Conservation (phyloP, 2,113 vertebrate species). For the Aldabrachelys gigantea region DNA sequence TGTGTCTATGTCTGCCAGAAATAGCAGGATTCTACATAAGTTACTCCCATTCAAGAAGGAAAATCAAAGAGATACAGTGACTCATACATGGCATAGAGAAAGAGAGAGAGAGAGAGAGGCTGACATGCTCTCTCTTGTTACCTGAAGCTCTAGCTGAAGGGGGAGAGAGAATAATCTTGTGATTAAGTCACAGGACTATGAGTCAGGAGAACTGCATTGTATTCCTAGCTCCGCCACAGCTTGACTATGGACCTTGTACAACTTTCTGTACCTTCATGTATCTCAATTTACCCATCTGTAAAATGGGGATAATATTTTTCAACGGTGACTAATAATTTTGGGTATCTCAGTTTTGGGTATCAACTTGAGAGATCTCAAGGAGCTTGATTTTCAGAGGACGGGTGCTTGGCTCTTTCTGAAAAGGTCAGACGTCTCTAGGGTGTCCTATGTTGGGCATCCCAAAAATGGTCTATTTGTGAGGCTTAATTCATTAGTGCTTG, state of each 20-base stretch:
- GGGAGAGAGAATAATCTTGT: constrained; percentile 67
- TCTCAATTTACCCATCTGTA: neutral
- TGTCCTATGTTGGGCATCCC: neutral
- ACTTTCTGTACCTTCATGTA: neutral
- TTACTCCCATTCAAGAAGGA: neutral
- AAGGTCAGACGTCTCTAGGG: neutral
- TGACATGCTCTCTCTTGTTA: constrained; percentile 1
- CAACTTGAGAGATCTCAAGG: neutral
- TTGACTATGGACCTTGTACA: neutral
- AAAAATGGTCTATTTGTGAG: constrained; percentile 25
- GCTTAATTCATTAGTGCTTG: constrained; percentile 62
- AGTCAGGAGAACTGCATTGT: accelerated
- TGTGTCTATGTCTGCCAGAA: neutral
- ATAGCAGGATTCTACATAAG: neutral
- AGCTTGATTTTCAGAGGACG: neutral
- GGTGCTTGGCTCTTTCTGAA: neutral
- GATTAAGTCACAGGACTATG: constrained; percentile 50
- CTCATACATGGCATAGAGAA: neutral
- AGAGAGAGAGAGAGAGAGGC: neutral
- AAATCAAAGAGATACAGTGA: constrained; percentile 1
- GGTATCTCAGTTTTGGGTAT: neutral
- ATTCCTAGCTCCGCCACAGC: neutral
- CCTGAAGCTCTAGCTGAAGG: neutral
- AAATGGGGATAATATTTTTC: neutral
- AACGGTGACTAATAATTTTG: accelerated